phyloP scores from a whole-genome alignment of 2,113 vertebrate genomes.

The Muntiacus muntjak region DNA sequence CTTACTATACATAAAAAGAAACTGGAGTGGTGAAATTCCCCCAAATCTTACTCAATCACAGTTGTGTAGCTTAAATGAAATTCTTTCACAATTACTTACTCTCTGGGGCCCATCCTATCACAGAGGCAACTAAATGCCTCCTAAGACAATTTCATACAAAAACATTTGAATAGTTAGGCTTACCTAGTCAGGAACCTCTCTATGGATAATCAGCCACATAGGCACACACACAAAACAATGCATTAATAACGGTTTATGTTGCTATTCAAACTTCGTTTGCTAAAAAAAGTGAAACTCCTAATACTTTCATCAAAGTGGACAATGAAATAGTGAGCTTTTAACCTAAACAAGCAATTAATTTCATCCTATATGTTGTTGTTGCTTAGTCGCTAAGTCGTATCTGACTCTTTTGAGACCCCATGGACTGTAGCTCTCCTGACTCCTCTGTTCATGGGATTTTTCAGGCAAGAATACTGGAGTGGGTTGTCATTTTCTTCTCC shows the following conservation, averaged over 20 bases:
- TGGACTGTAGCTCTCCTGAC: neutral
- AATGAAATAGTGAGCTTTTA: neutral
- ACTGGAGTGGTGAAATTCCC: neutral
- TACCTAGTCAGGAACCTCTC: neutral
- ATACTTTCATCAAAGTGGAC: neutral
- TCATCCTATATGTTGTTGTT: neutral
- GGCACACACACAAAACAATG: neutral
- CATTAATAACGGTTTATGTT: neutral
- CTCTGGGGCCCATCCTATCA: neutral
- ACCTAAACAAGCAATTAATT: neutral
- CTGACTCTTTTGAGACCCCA: neutral
- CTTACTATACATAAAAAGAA: neutral
- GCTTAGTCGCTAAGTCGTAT: neutral
- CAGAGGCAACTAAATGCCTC: neutral
- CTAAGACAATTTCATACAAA: neutral
- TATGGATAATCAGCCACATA: neutral
- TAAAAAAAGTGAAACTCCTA: neutral
- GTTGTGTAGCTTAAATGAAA: constrained; percentile 11
- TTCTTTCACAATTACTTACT: constrained; percentile 19
- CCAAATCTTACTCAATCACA: neutral
- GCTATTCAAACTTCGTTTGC: neutral
- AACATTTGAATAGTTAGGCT: neutral
- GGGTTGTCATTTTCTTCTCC: neutral
- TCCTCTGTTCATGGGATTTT: neutral
- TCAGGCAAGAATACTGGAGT: neutral